A percentile compares a stretch with the other conserved stretches of the same genome.
These are phyloP conservation scores for Dendroctonus ponderosae DNA, from an alignment of 1,140 invertebrate genomes.

Conservation along the genomic window DNA sequence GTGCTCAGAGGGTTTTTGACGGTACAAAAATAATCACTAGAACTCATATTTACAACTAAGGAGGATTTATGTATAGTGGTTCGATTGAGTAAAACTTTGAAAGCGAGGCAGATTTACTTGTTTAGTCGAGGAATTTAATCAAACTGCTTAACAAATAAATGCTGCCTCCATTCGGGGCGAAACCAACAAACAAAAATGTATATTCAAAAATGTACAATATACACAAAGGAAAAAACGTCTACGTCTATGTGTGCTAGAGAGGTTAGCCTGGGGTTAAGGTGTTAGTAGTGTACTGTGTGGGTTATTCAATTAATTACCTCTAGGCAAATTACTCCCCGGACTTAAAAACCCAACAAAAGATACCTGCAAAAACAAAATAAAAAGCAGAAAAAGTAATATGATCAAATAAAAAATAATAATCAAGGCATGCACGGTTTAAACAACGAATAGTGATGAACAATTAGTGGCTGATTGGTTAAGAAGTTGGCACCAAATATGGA, in stretches of 20 bases:
- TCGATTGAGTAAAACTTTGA: slow-evolving; percentile 12
- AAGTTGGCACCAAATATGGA: too few species aligned
- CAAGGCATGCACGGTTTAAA: too few species aligned
- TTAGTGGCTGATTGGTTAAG: too few species aligned
- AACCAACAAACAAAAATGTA: slow-evolving; percentile 17
- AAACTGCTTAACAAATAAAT: too few species aligned
- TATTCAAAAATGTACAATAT: slow-evolving; percentile 26
- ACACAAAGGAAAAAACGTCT: slow-evolving; percentile 39
- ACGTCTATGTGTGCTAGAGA: slow-evolving; percentile 36
- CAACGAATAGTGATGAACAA: too few species aligned
- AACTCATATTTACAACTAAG: slow-evolving; percentile 40
- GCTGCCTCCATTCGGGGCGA: not conserved
- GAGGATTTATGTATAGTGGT: slow-evolving; percentile 19
- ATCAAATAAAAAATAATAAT: slow-evolving; percentile 24
- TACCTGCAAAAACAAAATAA: slow-evolving; percentile 38
- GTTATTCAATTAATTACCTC: slow-evolving; percentile 32
- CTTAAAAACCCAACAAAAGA: slow-evolving; percentile 34
- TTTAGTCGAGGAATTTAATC: too few species aligned
- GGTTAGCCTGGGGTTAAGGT: slow-evolving; percentile 35
- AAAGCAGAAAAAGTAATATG: slow-evolving; percentile 29
- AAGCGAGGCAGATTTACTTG: slow-evolving; percentile 4
- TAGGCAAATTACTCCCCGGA: slow-evolving; percentile 28
- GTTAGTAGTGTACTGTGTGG: slow-evolving; percentile 34
- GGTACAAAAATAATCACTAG: slow-evolving; percentile 36
- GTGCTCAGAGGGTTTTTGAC: slow-evolving; percentile 41